Evolutionary conservation across 2,797 vertebrate species (phyloP), one percentile per base, ranked within the genome.

Genomic region (Spheniscus humboldti): DNA sequence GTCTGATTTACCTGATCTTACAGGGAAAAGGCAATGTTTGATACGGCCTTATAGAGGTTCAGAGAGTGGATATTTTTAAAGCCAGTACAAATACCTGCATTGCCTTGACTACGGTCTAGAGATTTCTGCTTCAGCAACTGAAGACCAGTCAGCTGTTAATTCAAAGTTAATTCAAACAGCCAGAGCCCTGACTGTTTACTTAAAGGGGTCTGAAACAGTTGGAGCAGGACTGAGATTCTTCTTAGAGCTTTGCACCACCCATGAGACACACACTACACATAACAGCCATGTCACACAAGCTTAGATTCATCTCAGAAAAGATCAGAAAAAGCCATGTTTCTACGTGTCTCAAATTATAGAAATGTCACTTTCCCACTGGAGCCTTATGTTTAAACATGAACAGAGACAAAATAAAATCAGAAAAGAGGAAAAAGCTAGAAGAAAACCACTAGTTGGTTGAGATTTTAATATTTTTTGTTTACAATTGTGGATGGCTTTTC

Each of bases 121-220:
- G 81, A 86, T 79, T 90, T 94, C 67, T 92, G 68, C 60, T 89
- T 85, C 81, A 85, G 31, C 53, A 87, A 10, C 48, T 71, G 37
- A 82, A 77, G 71, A 74, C 59, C 74, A 80, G 48, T n/a, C 81
- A 95, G 63, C 39, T 83, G 80, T 85, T 94, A 91, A 96, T 77
- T 92, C 68, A 76, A 73, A 95, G 39, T 59, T 77, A 85, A 92
- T 68, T 92, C 81, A 78, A 92, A 76, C 62, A 85, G 17, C n/a
- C 59, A 88, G 43, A 89, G 17, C 47, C 28, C 56, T 85, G 63
- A 31, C 13, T 92, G 13, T 83, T 92, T 94, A 59, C 45, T 39
- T 52, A 92, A 82, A 87, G 8, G 37, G 48, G 22, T 12, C 71
- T 69, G 86, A 84, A 92, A 35, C 13, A 18, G 37, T 69, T 59